phyloP scores from a whole-genome alignment of 2,113 vertebrate species.

The Oxyruncus cristatus region DNA sequence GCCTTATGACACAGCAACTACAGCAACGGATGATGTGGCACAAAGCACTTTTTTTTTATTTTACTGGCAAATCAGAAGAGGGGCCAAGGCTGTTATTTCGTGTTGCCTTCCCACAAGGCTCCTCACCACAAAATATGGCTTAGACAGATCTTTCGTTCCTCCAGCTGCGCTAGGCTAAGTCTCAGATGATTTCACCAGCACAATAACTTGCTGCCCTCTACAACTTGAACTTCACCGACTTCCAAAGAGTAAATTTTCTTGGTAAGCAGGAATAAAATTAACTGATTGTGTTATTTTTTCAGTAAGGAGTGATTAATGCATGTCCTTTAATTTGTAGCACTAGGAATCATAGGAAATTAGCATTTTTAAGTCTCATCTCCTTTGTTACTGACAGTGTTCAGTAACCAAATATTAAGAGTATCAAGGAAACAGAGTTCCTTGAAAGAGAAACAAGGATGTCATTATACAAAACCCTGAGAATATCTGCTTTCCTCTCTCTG shows the following conservation, averaged over 20 bases:
- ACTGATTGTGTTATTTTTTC: not conserved
- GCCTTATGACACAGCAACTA: not conserved
- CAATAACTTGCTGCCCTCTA: not conserved
- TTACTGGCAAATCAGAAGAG: constrained; percentile 20
- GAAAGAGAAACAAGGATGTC: not conserved
- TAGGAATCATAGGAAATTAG: not conserved
- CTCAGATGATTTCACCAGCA: constrained; percentile 41
- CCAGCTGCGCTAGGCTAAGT: constrained; percentile 10
- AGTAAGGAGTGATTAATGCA: not conserved
- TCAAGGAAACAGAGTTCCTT: not conserved
- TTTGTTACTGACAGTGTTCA: not conserved
- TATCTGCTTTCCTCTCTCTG: not conserved
- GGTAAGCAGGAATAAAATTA: not conserved
- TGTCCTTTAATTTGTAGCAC: not conserved
- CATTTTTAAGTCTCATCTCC: not conserved
- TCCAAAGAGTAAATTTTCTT: constrained; percentile 19
- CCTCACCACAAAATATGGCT: constrained; percentile 52
- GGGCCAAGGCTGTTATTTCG: constrained; percentile 33
- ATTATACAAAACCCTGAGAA: fast-evolving
- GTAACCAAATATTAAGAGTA: not conserved
- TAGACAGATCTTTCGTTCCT: constrained; percentile 25
- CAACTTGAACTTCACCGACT: constrained; percentile 1
- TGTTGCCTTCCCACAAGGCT: constrained; percentile 45
- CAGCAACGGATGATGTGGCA: constrained; percentile 54
- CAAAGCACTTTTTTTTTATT: not conserved